Evolutionary conservation across 2,797 vertebrate species (phyloP), one percentile per base, ranked within the genome.

Genomic region (Propithecus deckenii): DNA sequence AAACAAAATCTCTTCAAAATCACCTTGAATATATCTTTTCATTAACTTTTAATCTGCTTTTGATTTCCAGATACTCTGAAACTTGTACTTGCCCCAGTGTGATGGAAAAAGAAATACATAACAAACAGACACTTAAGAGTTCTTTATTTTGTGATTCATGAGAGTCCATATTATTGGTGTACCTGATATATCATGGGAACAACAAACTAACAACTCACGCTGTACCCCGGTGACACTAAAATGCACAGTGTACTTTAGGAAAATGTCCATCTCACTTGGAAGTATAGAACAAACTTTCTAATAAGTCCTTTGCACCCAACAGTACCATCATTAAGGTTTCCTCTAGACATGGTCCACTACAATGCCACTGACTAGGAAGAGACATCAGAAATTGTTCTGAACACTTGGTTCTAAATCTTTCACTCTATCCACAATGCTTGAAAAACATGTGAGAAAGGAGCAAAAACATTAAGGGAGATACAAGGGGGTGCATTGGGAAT

Each of bases 1-100:
- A 90, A 96, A 79, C 17, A 93, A 46, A 88, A 43, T 7, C 28
- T 52, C 79, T 93, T 97, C 9, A 76, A 72, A 89, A 89, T 97
- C 43, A 81, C 20, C n/a, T 52, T 95, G 9, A 48, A 43, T 22
- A n/a, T 86, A 79, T 13, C 0, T 48, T n/a, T 97, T 74, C 69
- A 46, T 69, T 93, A 78, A 52, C 50, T 71, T 87, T 74, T 75
- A 86, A 88, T 72, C 35, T 78, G 3, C 69, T 78, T 96, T 81
- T 87, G 46, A 57, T 61, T 35, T 90, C 28, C n/a, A 86, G 4
- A 63, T 72, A 57, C 20, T 93, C 3, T 8, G 69, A 94, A 95
- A 38, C 48, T 94, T 92, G 14, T 81, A 59, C 84, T 94, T 90
- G 72, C 8, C 67, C 38, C 46, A 32, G 12, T 55, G 11, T 63